Base-by-base conservation (phyloP, 2,113 vertebrate genomes). In the Bubo bubo region DNA sequence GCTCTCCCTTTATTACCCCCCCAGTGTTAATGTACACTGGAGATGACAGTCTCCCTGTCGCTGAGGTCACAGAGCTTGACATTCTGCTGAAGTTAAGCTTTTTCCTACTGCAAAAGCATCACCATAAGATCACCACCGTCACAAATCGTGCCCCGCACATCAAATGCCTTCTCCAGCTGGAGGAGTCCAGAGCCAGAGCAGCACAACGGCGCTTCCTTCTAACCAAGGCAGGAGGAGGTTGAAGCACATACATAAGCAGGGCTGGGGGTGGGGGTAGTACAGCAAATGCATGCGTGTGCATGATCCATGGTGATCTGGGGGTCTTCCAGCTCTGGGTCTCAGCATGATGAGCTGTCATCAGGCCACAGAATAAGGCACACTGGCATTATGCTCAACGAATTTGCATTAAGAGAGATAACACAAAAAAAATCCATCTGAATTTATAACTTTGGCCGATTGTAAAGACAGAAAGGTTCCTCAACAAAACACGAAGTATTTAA, bases 221-320 rank as follows among this genome's bases (percentile, higher is more conserved):
- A 0, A 1, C 16, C 47, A 5, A 8, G 20, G 39, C 45, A 35
- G 63, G 5, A 62, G 23, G 58, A 71, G 75, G 16, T 1, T 15
- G 77, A 58, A 43, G 39, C 76, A 20, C n/a, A 23, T 49, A 12
- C 6, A n/a, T 0, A 23, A 18, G 53, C 47, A 39, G 67, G 37
- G 39, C 22, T 73, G 88, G 45, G 39, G 83, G 17, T 7, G 19
- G 23, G 41, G 28, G 7, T 7, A 8, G 30, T 1, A 30, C 35
- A 28, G 77, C 60, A 62, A 41, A 53, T 0, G 7, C 72, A 6
- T 0, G 2, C 1, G 4, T 22, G 47, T 4, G 41, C 45, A 6
- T 0, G 0, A 50, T 8, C 47, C 47, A 0, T 0, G 13, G 74
- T 3, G 24, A 32, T 11, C 63, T 20, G 14, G 30, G 43, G 9